These are phyloP conservation scores for Diceros bicornis DNA, from an alignment of 2,797 vertebrate genomes.

Conservation along the genomic window DNA sequence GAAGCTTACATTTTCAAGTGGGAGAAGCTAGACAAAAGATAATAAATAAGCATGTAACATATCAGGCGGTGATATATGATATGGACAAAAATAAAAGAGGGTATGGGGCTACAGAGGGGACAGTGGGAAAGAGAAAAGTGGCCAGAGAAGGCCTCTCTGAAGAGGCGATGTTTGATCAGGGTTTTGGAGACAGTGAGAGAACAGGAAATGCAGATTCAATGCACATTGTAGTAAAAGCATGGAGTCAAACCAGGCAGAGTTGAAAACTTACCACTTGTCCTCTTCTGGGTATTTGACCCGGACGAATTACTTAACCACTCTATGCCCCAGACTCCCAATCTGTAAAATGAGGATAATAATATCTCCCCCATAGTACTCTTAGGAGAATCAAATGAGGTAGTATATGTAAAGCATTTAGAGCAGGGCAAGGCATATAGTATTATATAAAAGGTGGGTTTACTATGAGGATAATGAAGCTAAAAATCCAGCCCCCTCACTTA, in stretches of 20 bases:
- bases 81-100: conserved; percentile 9
- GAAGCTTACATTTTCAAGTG: neutral
- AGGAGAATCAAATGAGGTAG: conserved; percentile 12
- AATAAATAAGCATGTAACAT: neutral
- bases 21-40: neutral
- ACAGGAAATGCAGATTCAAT: neutral
- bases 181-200: neutral
- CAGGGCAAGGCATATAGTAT: neutral
- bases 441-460: neutral
- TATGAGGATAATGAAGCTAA: conserved; percentile 7
- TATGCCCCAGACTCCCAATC: neutral
- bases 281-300: neutral
- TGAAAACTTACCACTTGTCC: neutral
- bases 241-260: neutral
- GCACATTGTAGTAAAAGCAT: neutral
- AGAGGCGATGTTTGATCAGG: neutral
- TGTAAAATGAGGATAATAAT: neutral
- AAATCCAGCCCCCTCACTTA: neutral
- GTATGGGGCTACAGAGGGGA: neutral
- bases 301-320: conserved; percentile 8
- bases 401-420: neutral
- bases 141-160: neutral
- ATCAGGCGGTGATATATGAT: neutral
- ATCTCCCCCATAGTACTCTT: neutral
- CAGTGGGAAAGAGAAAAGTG: neutral